phyloP scores from a whole-genome alignment of 2,797 vertebrate genomes.

The Hipposideros larvatus region DNA sequence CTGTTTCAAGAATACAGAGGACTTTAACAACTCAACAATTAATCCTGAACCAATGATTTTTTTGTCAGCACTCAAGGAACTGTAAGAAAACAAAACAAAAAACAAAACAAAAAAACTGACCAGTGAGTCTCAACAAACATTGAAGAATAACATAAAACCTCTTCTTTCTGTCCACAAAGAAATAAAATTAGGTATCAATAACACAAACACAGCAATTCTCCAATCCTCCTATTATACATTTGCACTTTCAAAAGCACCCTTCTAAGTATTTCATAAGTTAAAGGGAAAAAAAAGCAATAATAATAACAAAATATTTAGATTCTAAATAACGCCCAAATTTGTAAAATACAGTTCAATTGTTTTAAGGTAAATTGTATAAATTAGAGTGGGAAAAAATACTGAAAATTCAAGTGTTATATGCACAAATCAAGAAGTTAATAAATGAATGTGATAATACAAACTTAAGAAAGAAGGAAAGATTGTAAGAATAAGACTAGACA shows the following conservation, averaged over 20 bases:
- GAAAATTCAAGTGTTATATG: neutral
- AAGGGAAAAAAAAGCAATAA: neutral
- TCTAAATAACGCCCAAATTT: slow-evolving; percentile 7
- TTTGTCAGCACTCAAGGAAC: neutral
- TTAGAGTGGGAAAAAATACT: neutral
- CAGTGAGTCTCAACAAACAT: neutral
- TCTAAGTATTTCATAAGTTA: neutral
- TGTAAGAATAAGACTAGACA: neutral
- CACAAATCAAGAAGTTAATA: slow-evolving; percentile 36
- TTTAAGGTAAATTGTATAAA: neutral
- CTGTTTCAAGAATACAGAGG: neutral
- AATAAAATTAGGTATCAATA: neutral
- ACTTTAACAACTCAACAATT: neutral
- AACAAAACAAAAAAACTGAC: neutral
- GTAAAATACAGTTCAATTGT: neutral
- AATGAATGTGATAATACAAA: neutral
- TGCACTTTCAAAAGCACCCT: neutral
- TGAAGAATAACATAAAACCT: neutral
- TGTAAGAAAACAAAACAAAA: neutral
- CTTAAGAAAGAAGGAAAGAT: neutral
- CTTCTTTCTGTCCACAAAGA: neutral
- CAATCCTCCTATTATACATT: neutral
- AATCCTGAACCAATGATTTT: neutral
- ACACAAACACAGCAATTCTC: neutral
- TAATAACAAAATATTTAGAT: slow-evolving; percentile 46